Evolutionary conservation across 2,113 vertebrate genomes (phyloP).

Genomic region (Solenodon paradoxus): DNA sequence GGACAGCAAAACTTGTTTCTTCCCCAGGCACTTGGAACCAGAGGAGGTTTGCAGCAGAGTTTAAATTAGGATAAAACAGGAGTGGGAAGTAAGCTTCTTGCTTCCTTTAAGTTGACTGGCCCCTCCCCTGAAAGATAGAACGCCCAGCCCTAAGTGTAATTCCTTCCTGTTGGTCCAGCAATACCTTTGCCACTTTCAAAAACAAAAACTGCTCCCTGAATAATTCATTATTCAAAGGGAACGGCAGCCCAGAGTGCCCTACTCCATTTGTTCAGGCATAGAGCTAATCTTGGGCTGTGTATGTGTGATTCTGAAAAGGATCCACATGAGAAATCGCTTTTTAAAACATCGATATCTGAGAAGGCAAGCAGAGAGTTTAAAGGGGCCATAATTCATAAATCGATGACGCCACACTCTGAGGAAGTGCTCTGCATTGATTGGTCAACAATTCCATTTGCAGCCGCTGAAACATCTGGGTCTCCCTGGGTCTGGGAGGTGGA

Average conservation of each 20-base stretch:
- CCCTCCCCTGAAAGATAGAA: constrained; percentile 29
- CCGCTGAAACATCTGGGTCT: not conserved
- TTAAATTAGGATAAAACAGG: not conserved
- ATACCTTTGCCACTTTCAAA: constrained; percentile 62
- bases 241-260: constrained; percentile 34
- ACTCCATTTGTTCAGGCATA: constrained; percentile 75
- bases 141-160: constrained; percentile 2
- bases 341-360: constrained; percentile 72
- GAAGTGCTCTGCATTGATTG: constrained; percentile 57
- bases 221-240: constrained; percentile 79
- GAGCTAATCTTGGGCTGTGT: constrained; percentile 47
- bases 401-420: constrained; percentile 73
- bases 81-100: not conserved
- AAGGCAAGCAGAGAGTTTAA: constrained; percentile 80
- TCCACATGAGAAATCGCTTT: constrained; percentile 78
- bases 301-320: constrained; percentile 70
- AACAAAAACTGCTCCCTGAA: constrained; percentile 59
- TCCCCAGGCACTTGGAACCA: not conserved
- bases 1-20: not conserved
- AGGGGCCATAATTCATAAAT: constrained; percentile 80
- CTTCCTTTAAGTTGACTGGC: not conserved
- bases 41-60: not conserved
- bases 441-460: constrained; percentile 71
- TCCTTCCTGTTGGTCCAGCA: constrained; percentile 60
- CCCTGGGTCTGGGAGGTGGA: not conserved